Percentiles rank a stretch among this genome's conserved stretches.
Evolutionary conservation across 2,113 vertebrate genomes (phyloP).

Genomic region (Pollimyrus isidori): DNA sequence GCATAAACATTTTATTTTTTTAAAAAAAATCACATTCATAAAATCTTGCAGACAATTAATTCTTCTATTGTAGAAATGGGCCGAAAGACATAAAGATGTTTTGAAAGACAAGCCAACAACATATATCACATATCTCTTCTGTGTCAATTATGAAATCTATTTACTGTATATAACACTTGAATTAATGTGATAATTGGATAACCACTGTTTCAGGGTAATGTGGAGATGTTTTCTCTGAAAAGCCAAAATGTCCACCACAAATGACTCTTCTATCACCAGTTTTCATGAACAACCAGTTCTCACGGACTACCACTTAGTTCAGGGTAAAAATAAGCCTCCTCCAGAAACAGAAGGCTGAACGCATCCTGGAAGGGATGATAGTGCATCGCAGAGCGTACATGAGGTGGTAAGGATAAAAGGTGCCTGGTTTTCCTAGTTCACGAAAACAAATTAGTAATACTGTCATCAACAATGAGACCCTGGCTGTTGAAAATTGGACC

Average conservation of each 20-base stretch:
- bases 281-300: not conserved
- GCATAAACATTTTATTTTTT: not conserved
- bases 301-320: not conserved
- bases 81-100: not conserved
- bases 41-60: not conserved
- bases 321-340: not conserved
- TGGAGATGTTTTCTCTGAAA: not conserved
- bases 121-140: not conserved
- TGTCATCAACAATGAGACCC: not conserved
- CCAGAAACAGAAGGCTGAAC: not conserved
- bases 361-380: not conserved
- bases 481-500: slow-evolving; percentile 72
- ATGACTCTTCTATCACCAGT: not conserved
- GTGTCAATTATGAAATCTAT: not conserved
- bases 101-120: not conserved
- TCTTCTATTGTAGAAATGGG: not conserved
- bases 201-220: not conserved
- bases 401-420: not conserved
- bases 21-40: not conserved
- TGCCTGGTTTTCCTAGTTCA: not conserved
- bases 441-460: not conserved
- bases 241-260: not conserved
- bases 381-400: not conserved
- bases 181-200: not conserved
- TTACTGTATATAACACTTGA: not conserved